Evolutionary conservation across 2,113 vertebrate species (phyloP), one percentile per base, ranked within the genome.

Genomic region (Pseudopipra pipra): DNA sequence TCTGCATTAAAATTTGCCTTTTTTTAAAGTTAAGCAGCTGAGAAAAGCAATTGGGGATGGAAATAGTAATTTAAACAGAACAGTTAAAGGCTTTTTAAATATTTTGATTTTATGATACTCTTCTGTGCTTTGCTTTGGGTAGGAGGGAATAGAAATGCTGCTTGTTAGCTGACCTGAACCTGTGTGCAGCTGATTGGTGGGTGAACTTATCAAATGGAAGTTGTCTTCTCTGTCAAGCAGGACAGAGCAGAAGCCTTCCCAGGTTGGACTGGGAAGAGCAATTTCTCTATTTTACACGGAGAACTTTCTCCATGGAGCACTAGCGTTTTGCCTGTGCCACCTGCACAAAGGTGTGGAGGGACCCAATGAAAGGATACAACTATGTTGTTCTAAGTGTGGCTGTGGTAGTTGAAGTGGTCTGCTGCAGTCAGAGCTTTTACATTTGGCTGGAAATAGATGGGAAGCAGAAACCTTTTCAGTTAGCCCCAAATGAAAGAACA

Each of bases 271-370:
- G 47, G 41, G 47, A 92, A 39, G 44, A 62, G 20, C 31, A n/a
- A 49, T 89, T 72, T 77, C 28, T 37, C 13, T 14, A 3, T 73
- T 76, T 83, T 24, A 12, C 12, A 3, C 2, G 25, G 51, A 89
- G 20, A 73, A 33, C 35, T 81, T 63, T 63, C 35, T 62, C 27
- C 22, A 4, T 30, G 71, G 46, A 82, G 16, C 35, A 27, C 21
- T 46, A 8, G 8, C 19, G 24, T 63, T 81, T n/a, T 61, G 14
- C 43, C 62, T 0, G 0, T 77, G 3, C 5, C 43, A 31, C 33
- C 43, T 0, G 0, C 14, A 19, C 0, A 0, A 16, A 74, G 23
- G 24, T 37, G 24, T 0, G 0, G 39, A 65, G 44, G 1, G 5
- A 37, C 61, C 14, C 47, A 18, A 1, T 7, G 56, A 56, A 72